Base-by-base conservation (phyloP, 2,113 vertebrate species). In the Microcebus ravelobensis region DNA sequence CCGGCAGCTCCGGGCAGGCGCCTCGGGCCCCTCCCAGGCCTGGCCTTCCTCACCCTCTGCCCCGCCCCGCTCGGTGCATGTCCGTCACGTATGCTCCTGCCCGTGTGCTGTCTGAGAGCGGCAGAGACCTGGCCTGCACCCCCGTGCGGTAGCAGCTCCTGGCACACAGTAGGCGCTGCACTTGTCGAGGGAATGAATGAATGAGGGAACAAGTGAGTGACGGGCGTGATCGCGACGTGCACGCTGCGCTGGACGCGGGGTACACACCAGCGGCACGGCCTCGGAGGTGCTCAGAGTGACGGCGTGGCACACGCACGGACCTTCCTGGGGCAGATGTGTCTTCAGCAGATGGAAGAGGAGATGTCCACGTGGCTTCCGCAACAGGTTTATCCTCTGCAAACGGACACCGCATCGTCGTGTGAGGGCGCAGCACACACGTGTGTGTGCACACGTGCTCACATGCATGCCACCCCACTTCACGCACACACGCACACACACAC, bases 231-330 rank as follows among this genome's bases (percentile, higher is more conserved):
- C 89, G 92, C 82, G 52, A 87, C 17, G 61, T 65, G 90, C 71
- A 70, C 42, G 0, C 80, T 83, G 96, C 86, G 85, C 97, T 73
- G 90, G 90, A 83, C 20, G 15, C 88, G 96, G 97, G 96, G 97
- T 87, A 63, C 70, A 71, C 45, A 68, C 61, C 20, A 92, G 93
- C 68, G 93, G 48, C 77, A 63, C 67, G 57, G 93, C 57, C 29
- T 77, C 34, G 31, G 79, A 74, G 42, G 0, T 1, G 89, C 90
- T 57, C 94, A 79, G 95, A 31, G 71, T 34, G 14, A 5, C 0
- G 0, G 39, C 55, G 6, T 3, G 79, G 96, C 76, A 48, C 81
- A 45, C 61, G 12, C 0, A 7, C 36, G 83, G 52, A 6, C 52
- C 52, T 55, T 18, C 5, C 52, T 20, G 52, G 52, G 52, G 9